Evolutionary conservation across 2,888 invertebrate species (phyloP).

Genomic region (Eueremaeus valkanovi): DNA sequence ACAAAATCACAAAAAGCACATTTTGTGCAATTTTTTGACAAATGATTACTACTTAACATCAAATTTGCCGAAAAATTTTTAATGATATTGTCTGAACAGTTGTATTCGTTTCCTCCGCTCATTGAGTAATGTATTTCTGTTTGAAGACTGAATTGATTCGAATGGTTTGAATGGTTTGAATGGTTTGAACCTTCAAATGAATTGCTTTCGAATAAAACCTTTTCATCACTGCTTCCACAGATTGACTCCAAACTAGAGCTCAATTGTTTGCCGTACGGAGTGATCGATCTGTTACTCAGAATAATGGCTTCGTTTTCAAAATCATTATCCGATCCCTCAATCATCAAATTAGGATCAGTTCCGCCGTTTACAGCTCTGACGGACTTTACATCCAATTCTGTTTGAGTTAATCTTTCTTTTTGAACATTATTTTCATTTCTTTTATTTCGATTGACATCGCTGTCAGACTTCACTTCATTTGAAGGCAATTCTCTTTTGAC

Average conservation of each 20-base stretch:
- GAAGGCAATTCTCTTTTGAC: background rate
- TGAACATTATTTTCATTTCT: background rate
- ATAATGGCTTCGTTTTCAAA: background rate
- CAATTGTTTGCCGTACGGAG: conserved; percentile 1
- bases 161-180: too few relatives aligned
- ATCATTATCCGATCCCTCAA: conserved; percentile 11
- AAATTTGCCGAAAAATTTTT: conserved; percentile 20
- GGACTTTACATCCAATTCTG: background rate
- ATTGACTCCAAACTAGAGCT: conserved; percentile 1
- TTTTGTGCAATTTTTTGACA: background rate
- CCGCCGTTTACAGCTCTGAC: background rate
- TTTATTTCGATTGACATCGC: background rate
- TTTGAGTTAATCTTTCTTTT: background rate
- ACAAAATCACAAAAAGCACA: conserved; percentile 44
- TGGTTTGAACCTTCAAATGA: background rate
- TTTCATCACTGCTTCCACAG: background rate
- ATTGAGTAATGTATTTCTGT: conserved; percentile 23
- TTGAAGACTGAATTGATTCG: background rate
- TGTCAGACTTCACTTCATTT: background rate
- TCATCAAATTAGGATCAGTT: conserved; percentile 12
- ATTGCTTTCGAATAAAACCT: background rate
- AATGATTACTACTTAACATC: background rate
- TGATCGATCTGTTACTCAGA: background rate
- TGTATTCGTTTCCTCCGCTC: background rate
- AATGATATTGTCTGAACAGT: background rate